phyloP scores from a whole-genome alignment of 1,140 invertebrate genomes.

The Zaprionus lachaisei region DNA sequence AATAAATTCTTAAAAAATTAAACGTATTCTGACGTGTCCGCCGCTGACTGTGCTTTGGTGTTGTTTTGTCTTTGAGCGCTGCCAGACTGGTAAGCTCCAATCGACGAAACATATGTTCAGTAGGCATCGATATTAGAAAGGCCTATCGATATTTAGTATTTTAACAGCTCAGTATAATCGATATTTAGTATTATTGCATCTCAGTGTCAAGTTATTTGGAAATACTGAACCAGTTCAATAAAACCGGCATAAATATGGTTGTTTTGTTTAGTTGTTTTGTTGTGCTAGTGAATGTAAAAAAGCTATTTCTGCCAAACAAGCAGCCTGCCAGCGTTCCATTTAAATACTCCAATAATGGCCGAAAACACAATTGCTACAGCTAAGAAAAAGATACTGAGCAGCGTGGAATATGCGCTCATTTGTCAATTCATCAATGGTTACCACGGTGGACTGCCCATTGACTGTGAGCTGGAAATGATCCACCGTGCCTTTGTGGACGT shows the following conservation, averaged over 20 bases:
- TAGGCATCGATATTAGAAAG: background rate
- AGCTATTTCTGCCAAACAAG: background rate
- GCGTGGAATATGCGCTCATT: constrained; percentile 50
- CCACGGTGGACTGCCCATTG: constrained; percentile 68
- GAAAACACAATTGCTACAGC: background rate
- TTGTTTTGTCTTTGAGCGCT: constrained; percentile 25
- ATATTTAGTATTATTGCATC: background rate
- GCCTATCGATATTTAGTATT: background rate
- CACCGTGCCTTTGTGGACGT: constrained; percentile 78
- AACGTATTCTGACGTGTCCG: constrained; percentile 49
- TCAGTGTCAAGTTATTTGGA: background rate
- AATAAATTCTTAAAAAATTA: constrained; percentile 27
- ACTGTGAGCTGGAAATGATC: constrained; percentile 83
- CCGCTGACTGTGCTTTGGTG: background rate
- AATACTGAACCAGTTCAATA: background rate
- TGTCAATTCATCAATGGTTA: constrained; percentile 70
- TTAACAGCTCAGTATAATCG: background rate
- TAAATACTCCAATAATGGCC: constrained; percentile 41
- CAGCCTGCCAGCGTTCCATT: background rate
- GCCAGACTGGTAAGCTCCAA: constrained; percentile 4
- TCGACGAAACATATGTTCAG: constrained; percentile 4
- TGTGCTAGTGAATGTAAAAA: background rate
- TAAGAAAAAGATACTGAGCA: constrained; percentile 58
- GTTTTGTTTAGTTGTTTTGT: constrained; percentile 1
- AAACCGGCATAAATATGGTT: background rate